A percentile compares a stretch with the other conserved stretches of the same genome.
Conservation (phyloP, 23 tunicate genomes). For the Corella eumyota region DNA sequence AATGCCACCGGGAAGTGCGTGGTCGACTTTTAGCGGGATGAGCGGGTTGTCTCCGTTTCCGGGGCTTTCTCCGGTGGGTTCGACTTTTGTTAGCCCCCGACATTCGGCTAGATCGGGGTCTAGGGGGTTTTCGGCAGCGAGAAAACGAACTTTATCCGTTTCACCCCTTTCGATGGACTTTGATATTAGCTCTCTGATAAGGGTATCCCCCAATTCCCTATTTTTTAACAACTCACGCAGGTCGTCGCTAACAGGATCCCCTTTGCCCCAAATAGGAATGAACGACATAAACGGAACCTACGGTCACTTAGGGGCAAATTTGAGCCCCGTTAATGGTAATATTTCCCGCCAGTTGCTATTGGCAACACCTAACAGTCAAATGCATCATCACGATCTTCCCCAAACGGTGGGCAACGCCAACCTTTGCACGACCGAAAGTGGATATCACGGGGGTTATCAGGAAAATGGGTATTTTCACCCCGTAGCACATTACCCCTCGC, state of each 20-base stretch:
- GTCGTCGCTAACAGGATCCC: constrained; percentile 28
- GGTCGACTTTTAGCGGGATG: constrained; percentile 65
- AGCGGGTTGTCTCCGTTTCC: constrained; percentile 60
- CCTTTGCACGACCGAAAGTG: too few species aligned
- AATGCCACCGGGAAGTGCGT: constrained; percentile 70
- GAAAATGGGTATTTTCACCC: too few species aligned
- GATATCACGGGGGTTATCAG: too few species aligned
- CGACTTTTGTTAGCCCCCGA: constrained; percentile 62
- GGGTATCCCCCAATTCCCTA: constrained; percentile 66
- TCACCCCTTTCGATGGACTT: constrained; percentile 84
- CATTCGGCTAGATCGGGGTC: constrained; percentile 53
- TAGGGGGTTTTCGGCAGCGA: constrained; percentile 24
- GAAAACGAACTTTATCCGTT: constrained; percentile 64
- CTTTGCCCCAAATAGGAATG: constrained; percentile 19
- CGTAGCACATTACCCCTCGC: too few species aligned
- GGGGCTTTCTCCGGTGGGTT: constrained; percentile 58
- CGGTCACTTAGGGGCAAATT: constrained; percentile 53
- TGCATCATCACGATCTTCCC: background rate
- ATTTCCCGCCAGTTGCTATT: constrained; percentile 53
- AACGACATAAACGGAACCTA: constrained; percentile 28
- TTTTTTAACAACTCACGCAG: constrained; percentile 18
- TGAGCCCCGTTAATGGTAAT: constrained; percentile 42
- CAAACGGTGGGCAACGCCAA: background rate
- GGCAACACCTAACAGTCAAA: constrained; percentile 62
- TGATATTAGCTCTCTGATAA: constrained; percentile 54